phyloP scores from a whole-genome alignment of 2,113 vertebrate species.

The human region GRCh38 chr2:48335501-48336000 shows the following conservation, averaged over 20 bases:
- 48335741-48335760: neutral
- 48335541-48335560: constrained; percentile 13
- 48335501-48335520: neutral
- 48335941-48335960: too few species aligned
- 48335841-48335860: too few species aligned
- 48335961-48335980: too few species aligned
- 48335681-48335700: neutral
- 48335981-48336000: too few species aligned
- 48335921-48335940: too few species aligned
- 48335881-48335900: too few species aligned
- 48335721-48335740: neutral
- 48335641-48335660: neutral
- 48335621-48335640: neutral
- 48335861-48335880: too few species aligned
- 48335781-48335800: too few species aligned
- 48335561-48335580: neutral
- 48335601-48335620: neutral
- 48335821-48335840: too few species aligned
- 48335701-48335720: neutral
- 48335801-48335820: too few species aligned
- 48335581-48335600: neutral
- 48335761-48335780: too few species aligned
- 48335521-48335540: neutral
- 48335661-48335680: neutral
- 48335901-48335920: too few species aligned